phyloP scores from a whole-genome alignment of 37 sponge, comb jelly and placozoan species.

The Hexactinellida sp. region DNA sequence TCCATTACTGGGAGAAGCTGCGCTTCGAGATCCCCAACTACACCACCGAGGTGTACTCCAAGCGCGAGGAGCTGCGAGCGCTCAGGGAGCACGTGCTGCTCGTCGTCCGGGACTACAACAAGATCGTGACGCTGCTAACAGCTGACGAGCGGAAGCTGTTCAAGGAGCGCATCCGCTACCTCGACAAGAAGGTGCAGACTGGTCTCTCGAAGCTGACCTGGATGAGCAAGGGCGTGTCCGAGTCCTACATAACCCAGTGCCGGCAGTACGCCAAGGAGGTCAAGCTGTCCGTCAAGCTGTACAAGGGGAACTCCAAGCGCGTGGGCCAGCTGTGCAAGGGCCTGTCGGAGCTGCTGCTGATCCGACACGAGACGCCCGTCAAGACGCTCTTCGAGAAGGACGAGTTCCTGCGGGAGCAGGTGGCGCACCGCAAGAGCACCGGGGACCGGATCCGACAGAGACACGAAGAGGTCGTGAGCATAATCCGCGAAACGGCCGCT shows the following conservation, averaged over 20 bases:
- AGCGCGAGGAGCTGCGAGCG: conserved; percentile 67
- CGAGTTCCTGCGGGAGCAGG: conserved; percentile 77
- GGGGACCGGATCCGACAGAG: conserved; percentile 40
- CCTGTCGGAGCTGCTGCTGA: not conserved
- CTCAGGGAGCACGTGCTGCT: conserved; percentile 90
- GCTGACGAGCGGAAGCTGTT: conserved; percentile 80
- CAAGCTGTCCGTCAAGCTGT: not conserved
- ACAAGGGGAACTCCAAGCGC: not conserved
- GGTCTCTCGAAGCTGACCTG: conserved; percentile 94
- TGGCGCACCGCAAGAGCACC: conserved; percentile 38
- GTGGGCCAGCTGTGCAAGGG: not conserved
- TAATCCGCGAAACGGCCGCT: conserved; percentile 58
- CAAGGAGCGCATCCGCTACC: conserved; percentile 56
- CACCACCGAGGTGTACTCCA: conserved; percentile 57
- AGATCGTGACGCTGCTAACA: conserved; percentile 56
- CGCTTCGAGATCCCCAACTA: conserved; percentile 95
- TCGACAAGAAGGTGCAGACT: conserved; percentile 85
- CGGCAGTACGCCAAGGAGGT: conserved; percentile 61
- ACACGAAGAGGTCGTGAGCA: conserved; percentile 57
- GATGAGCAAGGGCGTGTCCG: conserved; percentile 73
- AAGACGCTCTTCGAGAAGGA: conserved; percentile 72
- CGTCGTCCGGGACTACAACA: conserved; percentile 89
- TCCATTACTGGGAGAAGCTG: conserved; percentile 89
- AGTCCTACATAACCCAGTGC: conserved; percentile 76
- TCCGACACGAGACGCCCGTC: conserved; percentile 21